Evolutionary conservation across 2,888 invertebrate genomes (phyloP), one percentile per base, ranked within the genome.

Genomic region (Parnassius smintheus): DNA sequence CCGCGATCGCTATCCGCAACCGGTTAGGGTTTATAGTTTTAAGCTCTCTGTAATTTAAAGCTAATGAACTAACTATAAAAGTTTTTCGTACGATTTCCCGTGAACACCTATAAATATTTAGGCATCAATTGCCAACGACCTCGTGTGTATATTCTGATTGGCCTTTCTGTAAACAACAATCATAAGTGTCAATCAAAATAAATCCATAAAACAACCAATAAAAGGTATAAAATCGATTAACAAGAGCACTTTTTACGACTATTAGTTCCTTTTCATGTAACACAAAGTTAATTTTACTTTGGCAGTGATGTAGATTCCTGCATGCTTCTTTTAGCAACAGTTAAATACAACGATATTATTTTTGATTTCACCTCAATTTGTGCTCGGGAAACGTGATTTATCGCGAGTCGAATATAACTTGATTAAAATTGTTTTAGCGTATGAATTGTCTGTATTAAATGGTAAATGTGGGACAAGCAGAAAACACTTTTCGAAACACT

Each of bases 1-100:
- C 75, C 72, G 75, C 77, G 76, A 77, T 77, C 75, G 74, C 80
- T 78, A 78, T 75, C 74, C 71, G 75, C 76, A 79, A 78, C 75
- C 77, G 76, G 75, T 77, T 72, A 50, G 75, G 65, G 75, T 75
- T 77, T 75, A 52, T 64, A 60, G 63, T 63, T 62, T 54, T 58
- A 58, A 62, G 58, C 63, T 55, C 57, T 42, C n/a, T 59, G 55
- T 51, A 54, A 62, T 62, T 50, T 58, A 44, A 54, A 50, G 46
- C 58, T 59, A 57, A 57, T 59, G 60, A 60, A 48, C 48, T 45
- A 56, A 35, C 54, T 41, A 55, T 54, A 55, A 35, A 45, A 13
- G 53, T 52, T n/a, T 57, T 58, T 54, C 48, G 25, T 53, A 49
- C 49, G 57, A 41, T 41, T 51, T 41, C 22, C 35, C 10, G 22